A percentile compares a stretch with the other conserved stretches of the same genome.
These are phyloP conservation scores for Monodelphis domestica DNA, from an alignment of 2,797 vertebrate genomes.

Conservation along the genomic window DNA sequence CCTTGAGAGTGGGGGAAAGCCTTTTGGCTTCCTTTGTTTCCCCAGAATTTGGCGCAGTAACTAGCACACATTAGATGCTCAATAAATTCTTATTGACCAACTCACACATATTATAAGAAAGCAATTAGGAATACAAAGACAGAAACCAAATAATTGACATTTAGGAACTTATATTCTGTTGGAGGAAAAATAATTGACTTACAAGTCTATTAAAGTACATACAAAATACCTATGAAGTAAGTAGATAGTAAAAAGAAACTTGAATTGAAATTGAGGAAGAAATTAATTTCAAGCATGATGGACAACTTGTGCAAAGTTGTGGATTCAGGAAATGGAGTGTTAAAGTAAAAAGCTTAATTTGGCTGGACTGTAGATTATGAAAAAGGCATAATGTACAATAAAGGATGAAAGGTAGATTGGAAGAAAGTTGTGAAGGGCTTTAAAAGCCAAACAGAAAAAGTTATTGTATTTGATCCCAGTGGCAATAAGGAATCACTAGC, in stretches of 20 bases:
- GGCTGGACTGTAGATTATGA: neutral
- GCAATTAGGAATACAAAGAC: neutral
- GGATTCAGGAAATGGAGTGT: neutral
- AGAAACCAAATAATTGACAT: neutral
- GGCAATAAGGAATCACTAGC: neutral
- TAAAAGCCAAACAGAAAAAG: neutral
- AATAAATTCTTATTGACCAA: neutral
- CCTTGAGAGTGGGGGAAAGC: neutral
- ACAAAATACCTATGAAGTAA: neutral
- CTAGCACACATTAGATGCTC: neutral
- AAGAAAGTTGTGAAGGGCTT: neutral
- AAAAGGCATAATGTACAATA: neutral
- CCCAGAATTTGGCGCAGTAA: neutral
- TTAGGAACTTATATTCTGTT: neutral
- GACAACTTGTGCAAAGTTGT: neutral
- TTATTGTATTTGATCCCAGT: neutral
- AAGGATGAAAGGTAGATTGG: neutral
- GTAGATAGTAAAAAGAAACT: neutral
- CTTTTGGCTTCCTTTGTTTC: neutral
- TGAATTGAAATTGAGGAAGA: neutral
- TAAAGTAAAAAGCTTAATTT: neutral
- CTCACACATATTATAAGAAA: neutral
- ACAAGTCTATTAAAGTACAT: too few relatives aligned
- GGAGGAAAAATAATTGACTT: neutral
- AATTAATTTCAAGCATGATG: neutral